Base-by-base conservation (phyloP, 2,113 vertebrate species). In the Epinephelus cyanopodus region DNA sequence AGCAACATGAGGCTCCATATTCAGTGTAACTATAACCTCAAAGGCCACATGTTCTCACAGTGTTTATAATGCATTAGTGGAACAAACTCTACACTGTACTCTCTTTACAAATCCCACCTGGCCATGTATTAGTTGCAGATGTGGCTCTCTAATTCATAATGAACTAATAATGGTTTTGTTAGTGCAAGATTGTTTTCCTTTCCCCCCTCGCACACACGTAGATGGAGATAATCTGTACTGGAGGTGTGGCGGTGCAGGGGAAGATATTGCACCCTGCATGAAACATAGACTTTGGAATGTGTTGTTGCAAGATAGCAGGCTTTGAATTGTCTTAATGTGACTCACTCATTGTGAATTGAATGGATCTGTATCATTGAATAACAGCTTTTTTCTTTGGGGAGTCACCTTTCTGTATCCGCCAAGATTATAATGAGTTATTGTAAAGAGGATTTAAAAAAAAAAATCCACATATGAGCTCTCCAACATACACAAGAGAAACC, bases 121-220 rank as follows among this genome's bases (percentile, higher is more conserved):
- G 90, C 65, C 87, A 14, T 71, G 64, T 88, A 95, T 95, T 93
- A 89, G 91, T 98, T 97, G 96, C 97, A 99, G 97, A 98, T 99
- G 98, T 98, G 96, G 94, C 94, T 92, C 94, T 95, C 94, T 95
- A 96, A 97, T 96, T 97, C 97, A 95, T 96, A 96, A 91, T 95
- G 93, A 96, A 96, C 81, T 96, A 96, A 97, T 97, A 97, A 96
- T 96, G 95, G 92, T 95, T 95, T 95, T 97, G 96, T 96, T 96
- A 94, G 96, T 95, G 94, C 94, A 94, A 87, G 92, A 84, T 86
- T 93, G 88, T 93, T 93, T 93, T 90, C 50, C 86, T 89, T 93
- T 83, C 82, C 82, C 88, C 85, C 81, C 89, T 86, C 72, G 53
- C 91, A 83, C 92, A 96, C 96, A 96, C 94, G 94, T 94, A 93